These are phyloP conservation scores for Enteromius trimaculatus DNA, from an alignment of 2,797 vertebrate genomes.

Conservation along the genomic window DNA sequence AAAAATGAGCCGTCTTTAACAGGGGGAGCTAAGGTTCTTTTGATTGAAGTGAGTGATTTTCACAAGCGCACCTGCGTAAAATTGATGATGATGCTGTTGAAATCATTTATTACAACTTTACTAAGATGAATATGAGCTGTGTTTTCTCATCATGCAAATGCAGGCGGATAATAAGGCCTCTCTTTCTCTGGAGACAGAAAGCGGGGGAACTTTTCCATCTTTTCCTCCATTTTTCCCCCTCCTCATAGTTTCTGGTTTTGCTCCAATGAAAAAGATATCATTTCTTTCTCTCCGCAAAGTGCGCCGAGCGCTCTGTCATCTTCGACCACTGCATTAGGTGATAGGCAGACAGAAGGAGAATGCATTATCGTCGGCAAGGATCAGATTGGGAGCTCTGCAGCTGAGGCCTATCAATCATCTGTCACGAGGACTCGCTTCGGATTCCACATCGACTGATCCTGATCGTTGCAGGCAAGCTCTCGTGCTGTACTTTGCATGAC, in stretches of 20 bases:
- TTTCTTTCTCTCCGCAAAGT: constrained; percentile 53
- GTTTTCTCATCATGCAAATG: constrained; percentile 82
- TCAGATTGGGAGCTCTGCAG: constrained; percentile 48
- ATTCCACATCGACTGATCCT: constrained; percentile 38
- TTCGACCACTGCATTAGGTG: constrained; percentile 52
- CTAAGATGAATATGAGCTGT: constrained; percentile 79
- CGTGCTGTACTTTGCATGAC: constrained; percentile 45
- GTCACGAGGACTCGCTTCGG: constrained; percentile 30
- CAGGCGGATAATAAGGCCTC: constrained; percentile 80
- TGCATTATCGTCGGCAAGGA: constrained; percentile 52
- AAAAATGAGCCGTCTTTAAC: constrained; percentile 84
- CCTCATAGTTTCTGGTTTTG: constrained; percentile 59
- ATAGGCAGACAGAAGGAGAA: constrained; percentile 58
- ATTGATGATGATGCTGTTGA: constrained; percentile 85
- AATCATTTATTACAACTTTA: constrained; percentile 86
- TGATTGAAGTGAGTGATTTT: constrained; percentile 86
- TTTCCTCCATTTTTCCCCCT: constrained; percentile 40
- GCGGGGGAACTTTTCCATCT: constrained; percentile 60
- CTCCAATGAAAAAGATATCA: constrained; percentile 58
- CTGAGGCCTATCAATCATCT: constrained; percentile 58
- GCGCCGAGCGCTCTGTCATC: constrained; percentile 54
- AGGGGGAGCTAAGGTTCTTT: constrained; percentile 79
- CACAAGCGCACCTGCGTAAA: constrained; percentile 81
- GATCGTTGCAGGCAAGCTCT: constrained; percentile 27
- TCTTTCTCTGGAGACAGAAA: constrained; percentile 81